A percentile compares a stretch with the other conserved stretches of the same genome.
Conservation (phyloP, 2,113 vertebrate genomes). For the Aleadryas rufinucha region DNA sequence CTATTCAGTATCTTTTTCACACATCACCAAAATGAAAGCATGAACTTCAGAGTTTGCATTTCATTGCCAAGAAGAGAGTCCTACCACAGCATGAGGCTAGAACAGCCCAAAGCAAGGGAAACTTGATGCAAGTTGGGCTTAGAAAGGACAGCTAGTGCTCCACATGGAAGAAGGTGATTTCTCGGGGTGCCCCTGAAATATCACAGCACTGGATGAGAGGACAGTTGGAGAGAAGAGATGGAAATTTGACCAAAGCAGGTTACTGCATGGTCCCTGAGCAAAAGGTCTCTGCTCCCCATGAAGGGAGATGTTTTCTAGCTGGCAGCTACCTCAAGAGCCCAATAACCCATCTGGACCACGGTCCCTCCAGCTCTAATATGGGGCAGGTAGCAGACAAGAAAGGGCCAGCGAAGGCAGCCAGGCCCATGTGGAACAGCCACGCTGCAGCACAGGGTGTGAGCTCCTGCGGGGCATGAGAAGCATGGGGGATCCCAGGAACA, state of each 20-base stretch:
- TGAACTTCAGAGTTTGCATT: neutral
- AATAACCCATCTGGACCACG: neutral
- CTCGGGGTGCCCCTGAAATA: neutral
- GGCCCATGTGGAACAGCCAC: neutral
- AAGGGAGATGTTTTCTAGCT: too few species aligned
- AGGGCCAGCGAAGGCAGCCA: fast-evolving
- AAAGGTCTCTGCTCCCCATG: neutral
- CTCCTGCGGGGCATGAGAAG: neutral
- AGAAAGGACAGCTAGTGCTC: neutral
- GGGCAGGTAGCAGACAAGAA: neutral
- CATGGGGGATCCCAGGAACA: neutral
- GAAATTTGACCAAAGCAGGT: neutral
- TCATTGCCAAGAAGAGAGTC: neutral
- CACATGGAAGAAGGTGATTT: neutral
- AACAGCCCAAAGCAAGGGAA: neutral
- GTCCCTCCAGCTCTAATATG: fast-evolving
- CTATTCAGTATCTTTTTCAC: too few species aligned
- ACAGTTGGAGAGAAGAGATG: neutral
- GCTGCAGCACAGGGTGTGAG: neutral
- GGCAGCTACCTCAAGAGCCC: neutral
- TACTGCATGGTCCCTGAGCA: neutral
- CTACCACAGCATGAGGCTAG: fast-evolving
- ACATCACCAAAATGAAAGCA: neutral
- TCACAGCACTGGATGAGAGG: neutral
- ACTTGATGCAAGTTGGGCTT: neutral